A percentile compares a stretch with the other conserved stretches of the same genome.
Conservation (phyloP, 2,113 vertebrate species). For the Amblyopsis rosae region DNA sequence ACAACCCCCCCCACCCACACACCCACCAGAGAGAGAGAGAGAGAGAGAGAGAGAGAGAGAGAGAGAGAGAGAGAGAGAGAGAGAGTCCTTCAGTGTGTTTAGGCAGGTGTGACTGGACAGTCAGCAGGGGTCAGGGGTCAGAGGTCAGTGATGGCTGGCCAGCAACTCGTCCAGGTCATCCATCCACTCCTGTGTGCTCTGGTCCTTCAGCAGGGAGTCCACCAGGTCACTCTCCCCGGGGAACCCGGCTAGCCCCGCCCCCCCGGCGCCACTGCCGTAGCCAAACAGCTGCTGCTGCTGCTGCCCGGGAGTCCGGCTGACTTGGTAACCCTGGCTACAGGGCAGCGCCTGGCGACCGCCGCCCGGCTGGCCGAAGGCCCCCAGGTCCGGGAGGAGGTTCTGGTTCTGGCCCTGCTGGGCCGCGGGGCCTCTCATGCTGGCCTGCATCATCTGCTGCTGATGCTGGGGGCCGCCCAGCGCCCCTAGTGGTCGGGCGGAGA, state of each 20-base stretch:
- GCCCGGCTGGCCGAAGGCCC: slow-evolving; percentile 82
- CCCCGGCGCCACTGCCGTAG: slow-evolving; percentile 81
- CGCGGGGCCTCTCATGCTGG: too few species aligned
- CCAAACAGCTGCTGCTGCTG: slow-evolving; percentile 87
- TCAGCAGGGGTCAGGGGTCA: not conserved
- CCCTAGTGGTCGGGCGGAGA: slow-evolving; percentile 78
- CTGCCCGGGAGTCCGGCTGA: slow-evolving; percentile 80
- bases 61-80: too few species aligned
- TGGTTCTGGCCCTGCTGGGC: slow-evolving; percentile 79
- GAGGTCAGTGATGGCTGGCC: slow-evolving; percentile 82
- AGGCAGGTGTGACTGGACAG: too few species aligned
- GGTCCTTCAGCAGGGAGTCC: slow-evolving; percentile 92
- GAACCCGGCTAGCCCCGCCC: slow-evolving; percentile 77
- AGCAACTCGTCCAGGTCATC: slow-evolving; percentile 92
- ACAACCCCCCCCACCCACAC: too few species aligned
- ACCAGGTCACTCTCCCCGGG: slow-evolving; percentile 90
- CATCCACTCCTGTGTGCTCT: slow-evolving; percentile 97
- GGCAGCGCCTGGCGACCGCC: slow-evolving; percentile 80
- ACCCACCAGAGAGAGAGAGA: too few species aligned
- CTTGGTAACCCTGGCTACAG: slow-evolving; percentile 90
- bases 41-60: too few species aligned
- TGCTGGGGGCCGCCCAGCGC: slow-evolving; percentile 80
- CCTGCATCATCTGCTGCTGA: slow-evolving; percentile 78
- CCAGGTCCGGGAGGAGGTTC: slow-evolving; percentile 83
- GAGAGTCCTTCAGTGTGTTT: too few species aligned